Evolutionary conservation across 35 echinoderm and acorn worm species (phyloP).

Genomic region (Anneissia japonica): DNA sequence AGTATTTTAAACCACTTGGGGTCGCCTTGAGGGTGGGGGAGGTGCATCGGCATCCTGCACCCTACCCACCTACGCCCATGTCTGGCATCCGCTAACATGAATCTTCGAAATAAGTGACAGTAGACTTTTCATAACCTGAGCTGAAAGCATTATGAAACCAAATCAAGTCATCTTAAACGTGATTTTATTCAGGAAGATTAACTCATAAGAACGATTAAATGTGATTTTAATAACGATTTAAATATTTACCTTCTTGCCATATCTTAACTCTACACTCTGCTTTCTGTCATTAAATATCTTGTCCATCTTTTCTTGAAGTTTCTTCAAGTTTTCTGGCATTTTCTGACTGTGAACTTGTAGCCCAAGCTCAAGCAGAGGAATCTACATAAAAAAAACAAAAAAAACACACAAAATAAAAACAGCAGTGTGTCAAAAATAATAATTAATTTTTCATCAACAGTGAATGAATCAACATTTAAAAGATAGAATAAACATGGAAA

Average conservation of each 20-base stretch:
- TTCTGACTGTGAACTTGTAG: constrained; percentile 72
- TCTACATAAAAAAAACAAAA: constrained; percentile 25
- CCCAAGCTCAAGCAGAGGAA: constrained; percentile 73
- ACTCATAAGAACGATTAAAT: not conserved
- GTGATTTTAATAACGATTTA: not conserved
- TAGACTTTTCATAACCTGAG: no score
- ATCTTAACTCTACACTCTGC: constrained; percentile 65
- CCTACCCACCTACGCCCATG: no score
- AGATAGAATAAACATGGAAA: not conserved
- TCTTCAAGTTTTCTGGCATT: constrained; percentile 67
- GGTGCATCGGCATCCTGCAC: no score
- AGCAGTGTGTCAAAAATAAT: not conserved
- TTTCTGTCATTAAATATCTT: constrained; percentile 79
- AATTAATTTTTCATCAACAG: not conserved
- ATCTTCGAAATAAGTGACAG: no score
- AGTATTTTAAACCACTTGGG: no score
- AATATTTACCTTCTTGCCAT: constrained; percentile 80
- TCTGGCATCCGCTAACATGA: no score
- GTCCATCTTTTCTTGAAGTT: constrained; percentile 96
- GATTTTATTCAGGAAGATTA: no score
- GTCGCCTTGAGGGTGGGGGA: no score
- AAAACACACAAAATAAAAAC: not conserved
- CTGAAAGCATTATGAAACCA: no score
- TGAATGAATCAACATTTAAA: not conserved
- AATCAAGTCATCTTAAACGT: no score